Percentiles rank a stretch among this genome's conserved stretches.
Conservation (phyloP, 2,113 vertebrate genomes). For the Lophochroa leadbeateri region DNA sequence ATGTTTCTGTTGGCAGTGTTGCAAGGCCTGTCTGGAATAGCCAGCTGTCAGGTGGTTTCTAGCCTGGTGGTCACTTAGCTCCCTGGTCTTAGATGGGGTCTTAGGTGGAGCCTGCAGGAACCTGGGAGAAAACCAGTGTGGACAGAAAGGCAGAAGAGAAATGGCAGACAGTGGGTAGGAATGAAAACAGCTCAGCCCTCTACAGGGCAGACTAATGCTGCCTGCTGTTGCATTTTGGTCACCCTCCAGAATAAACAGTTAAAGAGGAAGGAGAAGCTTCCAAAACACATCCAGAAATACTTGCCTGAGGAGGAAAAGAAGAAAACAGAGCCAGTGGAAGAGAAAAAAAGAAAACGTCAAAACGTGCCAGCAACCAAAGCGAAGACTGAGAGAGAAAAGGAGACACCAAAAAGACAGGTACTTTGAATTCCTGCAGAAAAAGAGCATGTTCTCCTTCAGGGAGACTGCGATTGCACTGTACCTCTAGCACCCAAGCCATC, state of each 20-base stretch:
- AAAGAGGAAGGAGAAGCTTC: neutral
- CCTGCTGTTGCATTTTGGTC: neutral
- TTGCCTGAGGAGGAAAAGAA: neutral
- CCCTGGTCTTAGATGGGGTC: neutral
- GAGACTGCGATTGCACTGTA: neutral
- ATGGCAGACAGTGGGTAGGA: neutral
- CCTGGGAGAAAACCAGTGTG: neutral
- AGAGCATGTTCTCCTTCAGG: neutral
- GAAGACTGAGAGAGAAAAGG: neutral
- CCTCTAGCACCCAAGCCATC: neutral
- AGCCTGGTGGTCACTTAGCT: neutral
- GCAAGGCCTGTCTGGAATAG: neutral
- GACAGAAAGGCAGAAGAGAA: neutral
- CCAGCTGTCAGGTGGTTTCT: neutral
- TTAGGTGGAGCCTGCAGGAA: neutral
- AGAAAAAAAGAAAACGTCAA: too few species aligned
- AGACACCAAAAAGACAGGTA: neutral
- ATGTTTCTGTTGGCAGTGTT: neutral
- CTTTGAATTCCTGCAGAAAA: neutral
- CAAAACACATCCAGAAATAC: neutral
- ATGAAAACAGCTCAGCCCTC: neutral
- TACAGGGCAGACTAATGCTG: neutral
- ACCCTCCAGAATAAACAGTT: neutral
- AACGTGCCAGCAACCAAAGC: rapidly evolving
- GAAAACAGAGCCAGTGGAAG: too few species aligned